Base-by-base conservation (phyloP, 2,888 invertebrate genomes). In the Eupithecia pulchellata region DNA sequence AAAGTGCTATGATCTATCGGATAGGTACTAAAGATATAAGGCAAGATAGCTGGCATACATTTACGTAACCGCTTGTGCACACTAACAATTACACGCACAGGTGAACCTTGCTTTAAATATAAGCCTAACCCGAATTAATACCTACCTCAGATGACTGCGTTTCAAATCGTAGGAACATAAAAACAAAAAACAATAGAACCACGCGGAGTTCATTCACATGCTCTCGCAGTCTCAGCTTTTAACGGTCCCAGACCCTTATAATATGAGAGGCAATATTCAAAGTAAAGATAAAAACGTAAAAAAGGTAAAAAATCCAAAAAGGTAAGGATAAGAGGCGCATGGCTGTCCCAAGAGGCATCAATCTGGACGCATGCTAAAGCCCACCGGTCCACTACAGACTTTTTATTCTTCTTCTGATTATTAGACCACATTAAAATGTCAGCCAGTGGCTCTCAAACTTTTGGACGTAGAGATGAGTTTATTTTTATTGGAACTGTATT, bases 371-470 rank as follows among this genome's bases (percentile, higher is more conserved):
- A 87, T 89, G 92, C 91, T 91, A 89, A 92, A 93, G 92, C 91
- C 91, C 91, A 91, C 91, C 90, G 89, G 88, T 89, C 85, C 86
- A 88, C 86, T 87, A 80, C 81, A 79, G 76, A 76, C 79, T 89
- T 90, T 92, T 91, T 90, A 79, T 87, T 87, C 84, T 86, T 81
- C 89, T 90, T 89, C 88, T 86, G 89, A 91, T 93, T 93, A 93
- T 93, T 93, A 93, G 90, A 86, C 89, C 89, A 92, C 92, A 92
- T 93, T 93, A 92, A 92, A 92, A 91, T 89, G 86, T 91, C 85
- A 84, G 86, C 60, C 90, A 86, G 85, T 64, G 87, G 68, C 72
- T 81, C 73, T 83, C 76, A 89, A 92, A 89, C 83, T 86, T 84
- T 84, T 58, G 3, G 30, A n/a, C 5, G 29, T 32, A 3, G 11